These are phyloP conservation scores for Tortricodes alternella DNA, from an alignment of 2,888 invertebrate species.

Conservation along the genomic window DNA sequence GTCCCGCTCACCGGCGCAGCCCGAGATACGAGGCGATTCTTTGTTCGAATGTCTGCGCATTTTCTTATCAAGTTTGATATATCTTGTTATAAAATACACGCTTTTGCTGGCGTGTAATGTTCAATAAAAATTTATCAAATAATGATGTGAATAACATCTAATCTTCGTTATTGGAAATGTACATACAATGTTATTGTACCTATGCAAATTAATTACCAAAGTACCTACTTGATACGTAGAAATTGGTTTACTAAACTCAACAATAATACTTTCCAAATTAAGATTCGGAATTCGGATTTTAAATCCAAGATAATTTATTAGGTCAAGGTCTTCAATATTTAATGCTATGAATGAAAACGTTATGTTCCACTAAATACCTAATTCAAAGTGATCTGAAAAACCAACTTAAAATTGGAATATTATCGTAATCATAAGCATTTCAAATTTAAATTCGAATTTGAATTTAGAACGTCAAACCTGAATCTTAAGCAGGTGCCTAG, in stretches of 20 bases:
- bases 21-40: constrained; percentile 64
- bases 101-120: constrained; percentile 18
- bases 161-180: not conserved
- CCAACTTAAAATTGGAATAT: not conserved
- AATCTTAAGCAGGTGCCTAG: constrained; percentile 22
- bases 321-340: too few species aligned
- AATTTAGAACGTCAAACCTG: constrained; percentile 7
- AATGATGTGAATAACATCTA: not conserved
- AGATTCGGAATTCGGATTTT: too few species aligned
- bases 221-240: too few species aligned
- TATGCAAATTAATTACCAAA: too few species aligned
- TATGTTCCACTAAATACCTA: not conserved
- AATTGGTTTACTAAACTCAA: too few species aligned
- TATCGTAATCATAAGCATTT: not conserved
- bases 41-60: constrained; percentile 72
- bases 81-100: constrained; percentile 24
- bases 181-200: too few species aligned
- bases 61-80: constrained; percentile 58
- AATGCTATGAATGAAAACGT: not conserved
- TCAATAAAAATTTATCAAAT: constrained; percentile 2
- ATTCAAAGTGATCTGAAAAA: too few species aligned
- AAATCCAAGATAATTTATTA: too few species aligned
- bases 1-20: constrained; percentile 73
- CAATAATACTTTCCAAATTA: too few species aligned
- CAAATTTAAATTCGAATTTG: not conserved